These are phyloP conservation scores for Gymnodraco acuticeps DNA, from an alignment of 2,797 vertebrate species.

Conservation along the genomic window DNA sequence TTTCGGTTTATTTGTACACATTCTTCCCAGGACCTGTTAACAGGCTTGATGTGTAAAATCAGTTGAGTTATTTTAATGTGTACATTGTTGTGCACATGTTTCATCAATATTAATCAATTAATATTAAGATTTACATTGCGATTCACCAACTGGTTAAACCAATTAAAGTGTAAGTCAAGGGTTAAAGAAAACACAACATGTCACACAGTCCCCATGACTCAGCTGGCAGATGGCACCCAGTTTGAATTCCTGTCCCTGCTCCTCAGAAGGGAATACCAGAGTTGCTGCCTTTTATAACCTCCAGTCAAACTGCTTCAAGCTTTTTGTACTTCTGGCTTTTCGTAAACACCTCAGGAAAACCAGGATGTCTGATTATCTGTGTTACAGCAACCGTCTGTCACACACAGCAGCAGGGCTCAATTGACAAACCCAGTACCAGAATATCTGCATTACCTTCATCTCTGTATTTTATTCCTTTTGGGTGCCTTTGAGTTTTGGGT, in stretches of 20 bases:
- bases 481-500: background rate
- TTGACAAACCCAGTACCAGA: conserved; percentile 13
- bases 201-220: background rate
- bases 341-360: conserved; percentile 36
- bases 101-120: too few relatives aligned
- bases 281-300: conserved; percentile 22
- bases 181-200: background rate
- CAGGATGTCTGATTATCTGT: conserved; percentile 19
- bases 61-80: background rate
- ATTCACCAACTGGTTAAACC: background rate
- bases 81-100: background rate
- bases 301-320: conserved; percentile 9
- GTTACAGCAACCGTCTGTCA: conserved; percentile 23
- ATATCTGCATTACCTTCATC: conserved; percentile 11
- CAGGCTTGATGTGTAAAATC: background rate
- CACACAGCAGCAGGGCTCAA: conserved; percentile 23
- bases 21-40: too few relatives aligned
- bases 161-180: background rate
- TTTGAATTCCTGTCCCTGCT: conserved; percentile 35
- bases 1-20: background rate
- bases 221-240: conserved; percentile 58
- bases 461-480: background rate
- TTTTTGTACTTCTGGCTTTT: conserved; percentile 25
- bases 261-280: conserved; percentile 31
- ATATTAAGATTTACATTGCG: background rate